A percentile compares a stretch with the other conserved stretches of the same genome.
Conservation (phyloP, 2,113 vertebrate genomes). For the Mus musculus region DNA sequence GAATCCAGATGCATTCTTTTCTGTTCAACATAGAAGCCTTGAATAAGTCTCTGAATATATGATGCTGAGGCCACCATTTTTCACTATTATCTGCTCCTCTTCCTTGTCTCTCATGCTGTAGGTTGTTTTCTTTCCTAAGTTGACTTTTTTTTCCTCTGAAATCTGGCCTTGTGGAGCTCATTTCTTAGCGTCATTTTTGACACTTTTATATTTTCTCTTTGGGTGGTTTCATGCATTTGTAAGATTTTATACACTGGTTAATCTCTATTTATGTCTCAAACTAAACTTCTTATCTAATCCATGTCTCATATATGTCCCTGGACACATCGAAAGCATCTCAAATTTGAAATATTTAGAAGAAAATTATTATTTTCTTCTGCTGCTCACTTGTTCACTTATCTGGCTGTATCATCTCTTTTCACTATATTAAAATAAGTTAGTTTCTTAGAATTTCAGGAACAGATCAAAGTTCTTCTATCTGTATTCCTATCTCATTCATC, state of each 20-base stretch:
- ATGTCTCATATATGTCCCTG: background rate
- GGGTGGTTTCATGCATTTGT: background rate
- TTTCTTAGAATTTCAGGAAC: background rate
- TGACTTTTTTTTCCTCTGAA: background rate
- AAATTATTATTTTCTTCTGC: background rate
- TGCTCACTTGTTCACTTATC: background rate
- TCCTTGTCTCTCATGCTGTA: background rate
- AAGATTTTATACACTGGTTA: background rate
- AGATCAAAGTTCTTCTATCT: background rate
- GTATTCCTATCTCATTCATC: background rate
- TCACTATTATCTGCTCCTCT: background rate
- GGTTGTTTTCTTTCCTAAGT: background rate
- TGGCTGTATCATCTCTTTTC: background rate
- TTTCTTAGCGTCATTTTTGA: background rate
- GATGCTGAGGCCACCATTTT: no score
- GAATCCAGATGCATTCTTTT: background rate
- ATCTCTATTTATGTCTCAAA: background rate
- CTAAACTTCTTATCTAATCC: background rate
- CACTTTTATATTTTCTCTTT: background rate
- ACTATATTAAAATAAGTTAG: background rate
- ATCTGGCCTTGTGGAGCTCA: background rate
- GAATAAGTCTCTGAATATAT: background rate
- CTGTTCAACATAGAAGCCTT: background rate
- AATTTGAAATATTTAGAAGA: conserved; percentile 8
- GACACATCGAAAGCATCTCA: background rate